Evolutionary conservation across 2,797 vertebrate genomes (phyloP).

Genomic region (Galago senegalensis): DNA sequence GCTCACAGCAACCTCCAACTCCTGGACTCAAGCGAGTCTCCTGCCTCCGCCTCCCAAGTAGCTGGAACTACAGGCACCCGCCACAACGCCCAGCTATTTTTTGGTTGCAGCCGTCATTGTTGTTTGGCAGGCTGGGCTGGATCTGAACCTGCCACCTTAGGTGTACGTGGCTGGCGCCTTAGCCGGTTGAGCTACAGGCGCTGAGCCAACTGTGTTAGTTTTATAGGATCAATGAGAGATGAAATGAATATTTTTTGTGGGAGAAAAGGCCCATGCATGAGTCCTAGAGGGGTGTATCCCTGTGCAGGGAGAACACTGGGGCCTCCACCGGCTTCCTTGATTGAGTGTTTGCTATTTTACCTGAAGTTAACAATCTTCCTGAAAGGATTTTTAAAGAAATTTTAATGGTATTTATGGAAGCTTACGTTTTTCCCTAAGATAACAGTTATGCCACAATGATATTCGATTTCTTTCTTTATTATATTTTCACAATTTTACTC

Average conservation of each 20-base stretch:
- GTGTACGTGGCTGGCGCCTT: no score
- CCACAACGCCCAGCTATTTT: no score
- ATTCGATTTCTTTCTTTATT: background rate
- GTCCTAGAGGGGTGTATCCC: background rate
- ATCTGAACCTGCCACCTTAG: no score
- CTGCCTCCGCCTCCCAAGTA: no score
- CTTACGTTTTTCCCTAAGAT: background rate
- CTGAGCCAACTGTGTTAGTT: background rate
- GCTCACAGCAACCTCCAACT: no score
- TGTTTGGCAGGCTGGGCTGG: no score
- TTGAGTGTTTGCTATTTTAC: background rate
- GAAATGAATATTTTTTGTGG: background rate
- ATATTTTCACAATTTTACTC: background rate
- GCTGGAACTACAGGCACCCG: no score
- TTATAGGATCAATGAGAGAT: background rate
- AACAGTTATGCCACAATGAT: background rate
- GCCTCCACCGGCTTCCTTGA: background rate
- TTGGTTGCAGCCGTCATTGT: no score
- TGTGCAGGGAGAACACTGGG: background rate
- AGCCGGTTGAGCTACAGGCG: no score
- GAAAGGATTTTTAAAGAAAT: background rate
- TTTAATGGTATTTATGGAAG: background rate
- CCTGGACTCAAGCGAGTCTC: no score
- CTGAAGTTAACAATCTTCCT: constrained; percentile 6
- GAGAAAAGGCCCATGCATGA: background rate